Percentiles rank a stretch among this genome's conserved stretches.
Evolutionary conservation across 2,797 vertebrate genomes (phyloP).

Genomic region (Acanthis flammea): DNA sequence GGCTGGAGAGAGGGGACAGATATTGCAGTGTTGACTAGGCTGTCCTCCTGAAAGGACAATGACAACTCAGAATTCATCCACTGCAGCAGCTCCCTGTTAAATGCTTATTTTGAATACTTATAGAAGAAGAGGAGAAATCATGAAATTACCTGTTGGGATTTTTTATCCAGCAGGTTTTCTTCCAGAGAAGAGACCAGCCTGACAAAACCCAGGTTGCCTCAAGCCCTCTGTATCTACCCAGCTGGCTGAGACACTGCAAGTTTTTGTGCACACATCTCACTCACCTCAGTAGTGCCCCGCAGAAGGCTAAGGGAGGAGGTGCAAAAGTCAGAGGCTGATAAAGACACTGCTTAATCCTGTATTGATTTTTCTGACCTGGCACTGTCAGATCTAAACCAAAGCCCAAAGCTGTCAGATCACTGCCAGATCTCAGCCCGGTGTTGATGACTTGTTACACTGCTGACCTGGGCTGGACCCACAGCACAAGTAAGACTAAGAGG

Average conservation of each 20-base stretch:
- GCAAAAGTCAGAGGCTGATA: not conserved
- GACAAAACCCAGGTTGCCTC: not conserved
- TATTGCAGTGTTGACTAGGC: not conserved
- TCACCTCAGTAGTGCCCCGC: not conserved
- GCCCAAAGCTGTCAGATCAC: not conserved
- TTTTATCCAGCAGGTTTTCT: not conserved
- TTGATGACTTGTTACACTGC: not conserved
- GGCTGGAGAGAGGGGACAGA: not conserved
- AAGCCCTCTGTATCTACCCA: not conserved
- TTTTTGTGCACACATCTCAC: not conserved
- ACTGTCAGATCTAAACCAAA: not conserved
- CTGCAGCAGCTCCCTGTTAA: not conserved
- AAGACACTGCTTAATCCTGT: not conserved
- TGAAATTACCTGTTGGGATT: not conserved
- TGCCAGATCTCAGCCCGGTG: not conserved
- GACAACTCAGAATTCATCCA: not conserved
- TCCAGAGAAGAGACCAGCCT: not conserved
- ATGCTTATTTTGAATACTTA: not conserved
- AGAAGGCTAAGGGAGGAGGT: not conserved
- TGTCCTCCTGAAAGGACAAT: not conserved
- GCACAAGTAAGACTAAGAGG: not conserved
- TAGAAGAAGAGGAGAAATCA: not conserved
- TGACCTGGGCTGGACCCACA: not conserved
- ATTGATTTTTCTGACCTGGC: constrained; percentile 1
- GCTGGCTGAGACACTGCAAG: not conserved